Percentiles rank a stretch among this genome's conserved stretches.
Evolutionary conservation across 1,140 invertebrate species (phyloP).

Genomic region (Lepeophtheirus salmonis): DNA sequence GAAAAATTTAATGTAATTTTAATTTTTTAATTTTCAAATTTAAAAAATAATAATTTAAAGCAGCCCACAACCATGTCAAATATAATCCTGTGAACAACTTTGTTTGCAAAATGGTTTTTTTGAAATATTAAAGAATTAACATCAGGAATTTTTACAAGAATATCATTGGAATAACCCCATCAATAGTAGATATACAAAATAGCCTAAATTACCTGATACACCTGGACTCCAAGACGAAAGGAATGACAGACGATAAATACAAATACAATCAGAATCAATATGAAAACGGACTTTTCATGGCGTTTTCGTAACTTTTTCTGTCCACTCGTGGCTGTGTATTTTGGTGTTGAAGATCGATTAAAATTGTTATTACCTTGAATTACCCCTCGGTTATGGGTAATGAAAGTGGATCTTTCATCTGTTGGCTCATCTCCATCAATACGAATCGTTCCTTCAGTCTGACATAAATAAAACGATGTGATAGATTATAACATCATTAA

Average conservation of each 20-base stretch:
- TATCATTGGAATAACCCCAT: neutral
- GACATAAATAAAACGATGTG: too few relatives aligned
- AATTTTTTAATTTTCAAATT: too few relatives aligned
- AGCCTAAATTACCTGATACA: conserved; percentile 9
- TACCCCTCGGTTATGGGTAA: neutral
- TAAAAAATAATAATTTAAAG: neutral
- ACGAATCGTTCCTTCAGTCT: too few relatives aligned
- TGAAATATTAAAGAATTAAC: neutral
- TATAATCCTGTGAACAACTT: neutral
- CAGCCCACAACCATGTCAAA: neutral
- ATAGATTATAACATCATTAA: too few relatives aligned
- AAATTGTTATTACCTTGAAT: neutral
- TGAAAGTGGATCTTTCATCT: neutral
- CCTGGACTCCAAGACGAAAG: conserved; percentile 8
- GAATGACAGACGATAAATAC: conserved; percentile 15
- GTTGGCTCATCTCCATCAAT: neutral
- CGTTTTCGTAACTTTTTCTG: conserved; percentile 2
- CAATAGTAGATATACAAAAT: neutral
- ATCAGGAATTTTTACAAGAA: neutral
- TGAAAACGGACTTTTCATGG: conserved; percentile 13
- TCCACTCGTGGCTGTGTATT: neutral
- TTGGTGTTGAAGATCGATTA: neutral
- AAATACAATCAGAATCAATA: conserved; percentile 9
- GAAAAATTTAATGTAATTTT: too few relatives aligned
- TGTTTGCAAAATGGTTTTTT: neutral